Conservation (phyloP, 2,888 invertebrate genomes). For the Hedya salicella region DNA sequence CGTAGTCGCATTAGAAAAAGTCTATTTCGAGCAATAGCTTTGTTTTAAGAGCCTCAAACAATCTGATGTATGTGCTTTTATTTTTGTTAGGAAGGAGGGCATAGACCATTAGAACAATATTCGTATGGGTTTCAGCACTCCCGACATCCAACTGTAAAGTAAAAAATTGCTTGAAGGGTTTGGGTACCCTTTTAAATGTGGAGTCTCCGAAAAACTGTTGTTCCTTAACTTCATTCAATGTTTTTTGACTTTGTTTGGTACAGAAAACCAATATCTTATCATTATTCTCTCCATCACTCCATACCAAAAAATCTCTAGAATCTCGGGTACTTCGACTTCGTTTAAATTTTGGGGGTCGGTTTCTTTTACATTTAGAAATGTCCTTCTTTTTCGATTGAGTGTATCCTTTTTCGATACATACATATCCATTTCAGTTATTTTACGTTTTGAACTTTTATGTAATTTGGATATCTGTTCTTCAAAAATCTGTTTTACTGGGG, state of each 20-base stretch:
- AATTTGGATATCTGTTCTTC: conserved; percentile 10
- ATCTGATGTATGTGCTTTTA: conserved; percentile 15
- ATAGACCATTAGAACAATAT: conserved; percentile 11
- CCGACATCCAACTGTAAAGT: conserved; percentile 12
- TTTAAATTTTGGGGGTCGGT: conserved; percentile 5
- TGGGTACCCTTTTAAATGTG: conserved; percentile 23
- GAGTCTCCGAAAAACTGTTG: conserved; percentile 18
- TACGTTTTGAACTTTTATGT: conserved; percentile 7
- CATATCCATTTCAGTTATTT: conserved; percentile 9
- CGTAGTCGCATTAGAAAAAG: neutral
- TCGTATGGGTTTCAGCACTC: conserved; percentile 4
- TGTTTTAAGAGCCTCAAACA: conserved; percentile 11
- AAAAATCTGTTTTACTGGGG: conserved; percentile 20
- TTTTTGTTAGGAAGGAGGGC: conserved; percentile 18
- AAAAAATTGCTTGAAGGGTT: conserved; percentile 15
- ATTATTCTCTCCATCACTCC: conserved; percentile 8
- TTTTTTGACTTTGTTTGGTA: conserved; percentile 6
- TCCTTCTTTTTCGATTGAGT: neutral
- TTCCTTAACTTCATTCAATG: neutral
- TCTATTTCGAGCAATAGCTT: conserved; percentile 12
- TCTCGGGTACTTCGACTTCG: conserved; percentile 9
- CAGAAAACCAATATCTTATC: conserved; percentile 19
- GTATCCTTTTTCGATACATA: conserved; percentile 14
- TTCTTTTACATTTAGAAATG: neutral
- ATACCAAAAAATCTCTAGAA: conserved; percentile 4